These are phyloP conservation scores for Baryphthengus martii DNA, from an alignment of 2,113 vertebrate genomes.

Conservation along the genomic window DNA sequence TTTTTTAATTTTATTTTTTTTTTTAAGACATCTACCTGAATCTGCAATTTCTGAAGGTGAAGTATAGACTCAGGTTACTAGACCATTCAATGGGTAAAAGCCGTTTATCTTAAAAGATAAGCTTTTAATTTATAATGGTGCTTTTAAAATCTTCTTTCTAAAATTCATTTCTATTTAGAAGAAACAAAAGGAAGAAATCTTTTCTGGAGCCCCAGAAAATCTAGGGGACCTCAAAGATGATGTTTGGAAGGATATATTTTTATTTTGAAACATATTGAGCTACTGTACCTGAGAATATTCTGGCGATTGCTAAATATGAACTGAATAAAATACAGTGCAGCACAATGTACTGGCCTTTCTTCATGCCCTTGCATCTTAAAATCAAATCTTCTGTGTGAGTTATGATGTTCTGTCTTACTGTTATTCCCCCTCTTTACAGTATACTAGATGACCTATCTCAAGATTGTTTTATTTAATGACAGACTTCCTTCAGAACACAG, in stretches of 20 bases:
- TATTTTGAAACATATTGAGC: neutral
- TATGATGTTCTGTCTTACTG: neutral
- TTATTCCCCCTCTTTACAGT: neutral
- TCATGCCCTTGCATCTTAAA: neutral
- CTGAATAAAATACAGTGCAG: neutral
- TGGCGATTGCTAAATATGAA: neutral
- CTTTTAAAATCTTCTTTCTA: neutral
- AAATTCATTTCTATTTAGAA: neutral
- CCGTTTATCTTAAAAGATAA: neutral
- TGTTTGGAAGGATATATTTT: neutral
- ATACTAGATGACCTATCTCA: neutral
- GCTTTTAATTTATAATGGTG: neutral
- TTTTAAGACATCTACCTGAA: neutral
- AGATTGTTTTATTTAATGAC: neutral
- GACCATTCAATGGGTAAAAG: neutral
- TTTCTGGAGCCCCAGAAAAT: neutral
- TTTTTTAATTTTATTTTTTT: neutral
- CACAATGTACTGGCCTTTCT: neutral
- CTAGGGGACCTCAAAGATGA: neutral
- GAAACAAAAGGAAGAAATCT: neutral
- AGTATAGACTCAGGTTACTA: neutral
- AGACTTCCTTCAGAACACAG: neutral
- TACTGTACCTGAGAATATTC: neutral
- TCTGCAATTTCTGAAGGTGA: neutral
- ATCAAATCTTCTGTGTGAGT: neutral